Conservation (phyloP, 2,113 vertebrate species). For the Catagonus wagneri region DNA sequence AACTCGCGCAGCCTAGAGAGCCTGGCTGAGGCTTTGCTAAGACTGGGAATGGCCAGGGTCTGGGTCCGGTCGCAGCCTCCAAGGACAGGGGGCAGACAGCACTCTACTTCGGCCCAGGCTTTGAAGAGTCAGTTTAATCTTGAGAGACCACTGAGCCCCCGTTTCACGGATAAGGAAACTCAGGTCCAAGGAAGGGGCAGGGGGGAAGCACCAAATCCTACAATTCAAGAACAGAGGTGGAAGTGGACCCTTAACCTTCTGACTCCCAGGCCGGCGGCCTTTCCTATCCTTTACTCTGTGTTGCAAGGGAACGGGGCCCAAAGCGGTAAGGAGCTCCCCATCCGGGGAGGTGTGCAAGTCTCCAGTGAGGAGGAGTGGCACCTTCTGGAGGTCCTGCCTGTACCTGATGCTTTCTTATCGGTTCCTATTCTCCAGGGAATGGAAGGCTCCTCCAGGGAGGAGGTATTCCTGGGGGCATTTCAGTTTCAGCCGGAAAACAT, state of each 20-base stretch:
- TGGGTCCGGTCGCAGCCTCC: not conserved
- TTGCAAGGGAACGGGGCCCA: not conserved
- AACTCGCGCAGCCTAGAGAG: accelerated
- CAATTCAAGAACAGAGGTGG: not conserved
- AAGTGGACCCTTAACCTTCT: not conserved
- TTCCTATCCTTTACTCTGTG: not conserved
- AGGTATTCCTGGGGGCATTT: slow-evolving; percentile 79
- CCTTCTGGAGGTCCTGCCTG: not conserved
- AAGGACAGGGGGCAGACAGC: too few relatives aligned
- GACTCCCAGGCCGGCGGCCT: not conserved
- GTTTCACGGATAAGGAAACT: not conserved
- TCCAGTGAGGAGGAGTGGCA: not conserved
- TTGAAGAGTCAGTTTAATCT: not conserved
- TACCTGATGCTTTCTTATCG: not conserved
- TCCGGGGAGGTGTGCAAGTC: not conserved
- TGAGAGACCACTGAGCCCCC: not conserved
- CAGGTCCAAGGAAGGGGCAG: not conserved
- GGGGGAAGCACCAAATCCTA: not conserved
- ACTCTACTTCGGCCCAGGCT: not conserved
- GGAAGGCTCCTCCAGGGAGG: slow-evolving; percentile 68
- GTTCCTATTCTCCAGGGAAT: slow-evolving; percentile 71
- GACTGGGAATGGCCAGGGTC: not conserved
- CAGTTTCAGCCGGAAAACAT: slow-evolving; percentile 81
- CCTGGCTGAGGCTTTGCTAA: not conserved
- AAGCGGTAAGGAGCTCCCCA: not conserved